Conservation (phyloP, 2,888 invertebrate genomes). For the Pollenia angustigena region DNA sequence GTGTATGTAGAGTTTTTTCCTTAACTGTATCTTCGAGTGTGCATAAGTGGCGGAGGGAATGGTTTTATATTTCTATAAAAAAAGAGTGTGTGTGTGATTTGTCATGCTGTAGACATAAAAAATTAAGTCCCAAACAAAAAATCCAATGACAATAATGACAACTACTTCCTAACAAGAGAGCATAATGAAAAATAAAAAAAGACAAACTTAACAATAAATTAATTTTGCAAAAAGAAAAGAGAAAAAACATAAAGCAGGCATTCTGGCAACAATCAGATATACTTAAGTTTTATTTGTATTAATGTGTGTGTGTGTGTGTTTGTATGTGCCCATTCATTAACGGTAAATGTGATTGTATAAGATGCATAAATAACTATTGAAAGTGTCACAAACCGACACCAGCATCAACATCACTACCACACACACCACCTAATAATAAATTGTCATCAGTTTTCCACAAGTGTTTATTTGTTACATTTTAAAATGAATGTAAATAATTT, state of each 20-base stretch:
- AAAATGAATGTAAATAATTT: background rate
- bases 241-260: background rate
- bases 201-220: conserved; percentile 28
- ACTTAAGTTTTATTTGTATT: background rate
- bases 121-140: background rate
- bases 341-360: background rate
- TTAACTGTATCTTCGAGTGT: background rate
- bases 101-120: conserved; percentile 16
- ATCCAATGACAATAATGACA: conserved; percentile 21
- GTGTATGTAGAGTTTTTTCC: too few relatives aligned
- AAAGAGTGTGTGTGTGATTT: background rate
- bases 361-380: background rate
- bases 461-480: conserved; percentile 1
- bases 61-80: background rate
- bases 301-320: background rate
- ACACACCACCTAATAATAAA: background rate
- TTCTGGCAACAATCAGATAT: background rate
- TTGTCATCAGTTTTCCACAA: background rate
- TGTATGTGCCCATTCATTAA: background rate
- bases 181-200: conserved; percentile 17
- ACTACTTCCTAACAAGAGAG: conserved; percentile 16
- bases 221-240: background rate
- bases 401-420: background rate
- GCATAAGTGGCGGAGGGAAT: background rate
- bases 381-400: background rate